Conservation (phyloP, 2,888 invertebrate genomes). For the Brachylomia viminalis region DNA sequence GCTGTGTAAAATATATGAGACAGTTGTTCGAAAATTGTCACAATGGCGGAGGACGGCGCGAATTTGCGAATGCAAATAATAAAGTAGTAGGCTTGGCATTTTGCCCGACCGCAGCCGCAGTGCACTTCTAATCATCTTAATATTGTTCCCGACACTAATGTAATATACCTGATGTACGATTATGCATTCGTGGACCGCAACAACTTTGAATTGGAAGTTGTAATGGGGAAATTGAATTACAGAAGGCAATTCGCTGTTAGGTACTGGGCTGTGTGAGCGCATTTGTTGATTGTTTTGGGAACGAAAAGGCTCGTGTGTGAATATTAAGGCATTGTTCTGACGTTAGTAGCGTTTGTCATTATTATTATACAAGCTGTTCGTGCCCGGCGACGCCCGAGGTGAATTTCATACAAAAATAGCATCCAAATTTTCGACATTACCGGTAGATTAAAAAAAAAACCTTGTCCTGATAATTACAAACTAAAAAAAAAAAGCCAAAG, state of each 20-base stretch:
- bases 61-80: constrained; percentile 74
- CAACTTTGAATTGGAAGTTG: constrained; percentile 57
- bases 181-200: constrained; percentile 54
- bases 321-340: neutral
- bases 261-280: constrained; percentile 4
- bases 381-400: too few species aligned
- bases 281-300: constrained; percentile 22
- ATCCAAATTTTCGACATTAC: too few species aligned
- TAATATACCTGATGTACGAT: constrained; percentile 63
- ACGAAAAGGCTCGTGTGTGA: neutral
- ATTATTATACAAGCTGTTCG: too few species aligned
- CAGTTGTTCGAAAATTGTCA: constrained; percentile 72
- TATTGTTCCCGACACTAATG: constrained; percentile 67
- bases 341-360: neutral
- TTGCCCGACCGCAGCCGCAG: constrained; percentile 63
- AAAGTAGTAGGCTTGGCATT: constrained; percentile 65
- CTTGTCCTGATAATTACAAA: too few species aligned
- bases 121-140: constrained; percentile 71
- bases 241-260: constrained; percentile 46
- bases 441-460: too few species aligned
- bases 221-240: constrained; percentile 59
- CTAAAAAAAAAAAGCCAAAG: too few species aligned
- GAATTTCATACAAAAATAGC: too few species aligned
- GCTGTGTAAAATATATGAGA: constrained; percentile 70
- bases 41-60: constrained; percentile 63